A percentile compares a stretch with the other conserved stretches of the same genome.
phyloP scores from a whole-genome alignment of 2,888 invertebrate species.

The Microchrysa polita region DNA sequence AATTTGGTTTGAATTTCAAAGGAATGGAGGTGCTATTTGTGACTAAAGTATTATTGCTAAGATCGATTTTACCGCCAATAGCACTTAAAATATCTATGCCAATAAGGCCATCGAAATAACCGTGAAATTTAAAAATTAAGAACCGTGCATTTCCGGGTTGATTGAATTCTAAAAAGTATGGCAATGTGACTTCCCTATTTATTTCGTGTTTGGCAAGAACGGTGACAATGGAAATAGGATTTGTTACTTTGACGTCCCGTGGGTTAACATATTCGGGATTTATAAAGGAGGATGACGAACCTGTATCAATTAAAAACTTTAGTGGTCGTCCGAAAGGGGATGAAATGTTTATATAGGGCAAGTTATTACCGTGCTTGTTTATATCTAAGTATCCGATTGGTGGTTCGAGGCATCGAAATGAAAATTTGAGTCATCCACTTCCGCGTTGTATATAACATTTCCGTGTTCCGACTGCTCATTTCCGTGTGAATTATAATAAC shows the following conservation, averaged over 20 bases:
- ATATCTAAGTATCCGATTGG: conserved; percentile 50
- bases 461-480: too few relatives aligned
- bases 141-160: background rate
- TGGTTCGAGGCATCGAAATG: conserved; percentile 45
- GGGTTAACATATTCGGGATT: conserved; percentile 23
- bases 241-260: conserved; percentile 1
- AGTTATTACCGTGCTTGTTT: conserved; percentile 45
- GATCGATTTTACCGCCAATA: conserved; percentile 26
- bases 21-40: conserved; percentile 25
- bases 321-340: too few relatives aligned
- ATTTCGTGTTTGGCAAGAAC: conserved; percentile 5
- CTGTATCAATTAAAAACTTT: conserved; percentile 33
- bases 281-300: conserved; percentile 12
- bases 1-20: conserved; percentile 38
- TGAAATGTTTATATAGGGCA: conserved; percentile 48
- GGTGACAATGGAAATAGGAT: conserved; percentile 11
- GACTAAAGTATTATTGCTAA: conserved; percentile 11
- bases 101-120: too few relatives aligned
- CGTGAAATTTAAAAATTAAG: too few relatives aligned
- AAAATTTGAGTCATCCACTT: conserved; percentile 1
- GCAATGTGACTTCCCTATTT: background rate
- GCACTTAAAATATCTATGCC: conserved; percentile 2
- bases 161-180: conserved; percentile 5
- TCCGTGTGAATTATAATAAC: too few relatives aligned
- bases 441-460: background rate